Evolutionary conservation across 2,888 invertebrate genomes (phyloP), one percentile per base, ranked within the genome.

Genomic region (Caenorhabditis wallacei): DNA sequence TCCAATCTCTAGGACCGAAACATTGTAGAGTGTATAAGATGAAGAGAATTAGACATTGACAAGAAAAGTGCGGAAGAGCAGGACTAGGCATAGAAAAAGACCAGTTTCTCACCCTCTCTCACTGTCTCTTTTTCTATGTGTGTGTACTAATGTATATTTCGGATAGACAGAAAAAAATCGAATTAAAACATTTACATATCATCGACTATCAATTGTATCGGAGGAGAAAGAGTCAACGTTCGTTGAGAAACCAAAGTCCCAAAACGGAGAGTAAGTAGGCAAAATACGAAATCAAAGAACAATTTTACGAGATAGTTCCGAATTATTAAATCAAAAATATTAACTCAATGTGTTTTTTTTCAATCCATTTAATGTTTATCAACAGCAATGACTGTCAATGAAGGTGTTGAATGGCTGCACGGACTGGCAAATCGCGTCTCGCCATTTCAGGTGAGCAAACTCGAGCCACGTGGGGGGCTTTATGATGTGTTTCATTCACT

Each of bases 391-490:
- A 48, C 59, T 71, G 71, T 54, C 13, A 26, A 51, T 59, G 48
- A 54, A 64, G 64, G 64, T 64, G 64, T 64, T 51, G 64, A 64
- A 64, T 64, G 64, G 30, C 20, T 64, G 64, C 51, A 51, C 56
- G 30, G 59, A 46, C 66, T 51, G 66, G 66, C 66, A 66, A 69
- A 43, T 56, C 54, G 59, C 40, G n/a, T n/a, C 69, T 35, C 37
- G 22, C 59, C 35, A 30, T 18, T 59, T 69, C 76, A 76, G 76
- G 68, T 76, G 76, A 69, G 69, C 68, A 76, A 76, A 76, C 68
- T 68, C 51, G 51, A 61, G 71, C 71, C 71, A 71, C 71, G 71
- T 71, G 71, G 59, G 57, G n/a, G 59, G 24, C 51, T 69, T 71
- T 61, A 71, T 71, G 48, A 61, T 61, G 59, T 71, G 16, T 59